Conservation (phyloP, 2,113 vertebrate genomes). For the Nymphicus hollandicus region DNA sequence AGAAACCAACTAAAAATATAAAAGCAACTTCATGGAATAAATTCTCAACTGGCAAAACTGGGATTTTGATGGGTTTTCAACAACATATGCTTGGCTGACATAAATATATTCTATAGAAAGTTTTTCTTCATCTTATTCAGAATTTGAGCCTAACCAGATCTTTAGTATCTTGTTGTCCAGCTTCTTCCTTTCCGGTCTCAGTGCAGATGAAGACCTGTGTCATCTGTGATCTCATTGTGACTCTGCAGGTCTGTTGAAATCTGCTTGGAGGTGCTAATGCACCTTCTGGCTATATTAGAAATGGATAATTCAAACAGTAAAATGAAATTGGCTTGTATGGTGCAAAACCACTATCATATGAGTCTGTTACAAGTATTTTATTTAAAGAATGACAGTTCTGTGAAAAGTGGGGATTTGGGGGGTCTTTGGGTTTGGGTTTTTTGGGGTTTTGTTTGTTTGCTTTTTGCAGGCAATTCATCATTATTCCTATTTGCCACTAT, state of each 20-base stretch:
- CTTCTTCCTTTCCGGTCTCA: background rate
- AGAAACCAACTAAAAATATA: conserved; percentile 46
- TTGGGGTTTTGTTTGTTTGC: background rate
- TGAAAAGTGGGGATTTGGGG: background rate
- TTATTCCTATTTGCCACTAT: background rate
- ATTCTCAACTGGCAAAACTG: conserved; percentile 33
- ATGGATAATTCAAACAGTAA: background rate
- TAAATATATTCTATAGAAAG: background rate
- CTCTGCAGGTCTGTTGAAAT: background rate
- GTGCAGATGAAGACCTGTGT: background rate
- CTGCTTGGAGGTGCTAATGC: background rate
- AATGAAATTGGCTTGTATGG: background rate
- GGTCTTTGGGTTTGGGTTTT: rapidly evolving
- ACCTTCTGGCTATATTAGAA: background rate
- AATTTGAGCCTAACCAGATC: background rate
- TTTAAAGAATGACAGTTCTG: background rate
- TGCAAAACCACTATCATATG: background rate
- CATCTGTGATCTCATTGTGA: background rate
- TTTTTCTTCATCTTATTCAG: background rate
- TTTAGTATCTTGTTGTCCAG: background rate
- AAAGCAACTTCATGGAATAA: conserved; percentile 23
- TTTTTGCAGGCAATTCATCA: background rate
- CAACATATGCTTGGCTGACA: background rate
- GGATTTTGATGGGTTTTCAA: background rate
- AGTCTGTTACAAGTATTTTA: background rate